Conservation (phyloP, 30 jellyfish, hydroid and myxozoan species). For the Turritopsis rubra region DNA sequence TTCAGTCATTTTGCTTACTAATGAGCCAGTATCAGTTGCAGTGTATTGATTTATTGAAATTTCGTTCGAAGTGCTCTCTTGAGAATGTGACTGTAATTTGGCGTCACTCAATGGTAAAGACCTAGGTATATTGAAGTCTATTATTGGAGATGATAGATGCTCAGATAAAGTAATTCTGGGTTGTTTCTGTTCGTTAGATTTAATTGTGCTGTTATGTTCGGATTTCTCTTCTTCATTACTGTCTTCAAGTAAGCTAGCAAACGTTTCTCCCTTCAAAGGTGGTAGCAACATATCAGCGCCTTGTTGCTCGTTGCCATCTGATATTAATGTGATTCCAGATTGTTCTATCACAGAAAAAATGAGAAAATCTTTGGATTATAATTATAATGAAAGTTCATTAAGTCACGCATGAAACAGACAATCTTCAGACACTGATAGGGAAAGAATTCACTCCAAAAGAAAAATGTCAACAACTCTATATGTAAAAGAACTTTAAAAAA, state of each 20-base stretch:
- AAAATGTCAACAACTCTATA: too few species aligned
- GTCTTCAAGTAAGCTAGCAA: constrained; percentile 1
- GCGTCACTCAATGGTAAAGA: neutral
- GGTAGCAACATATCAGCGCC: neutral
- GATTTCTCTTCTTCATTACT: constrained; percentile 9
- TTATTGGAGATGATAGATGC: neutral
- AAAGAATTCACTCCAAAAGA: too few species aligned
- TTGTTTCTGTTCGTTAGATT: neutral
- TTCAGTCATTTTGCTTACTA: neutral
- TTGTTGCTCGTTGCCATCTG: neutral
- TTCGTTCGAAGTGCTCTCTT: neutral
- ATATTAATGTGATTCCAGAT: neutral
- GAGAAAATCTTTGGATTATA: neutral
- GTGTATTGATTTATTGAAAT: neutral
- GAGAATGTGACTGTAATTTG: neutral
- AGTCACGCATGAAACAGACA: too few species aligned
- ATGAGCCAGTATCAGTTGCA: neutral
- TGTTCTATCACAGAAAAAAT: neutral
- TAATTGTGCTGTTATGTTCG: neutral
- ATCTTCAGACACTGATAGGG: too few species aligned
- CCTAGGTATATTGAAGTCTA: neutral
- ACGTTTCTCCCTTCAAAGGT: neutral
- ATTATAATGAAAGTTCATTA: too few species aligned
- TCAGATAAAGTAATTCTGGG: neutral
- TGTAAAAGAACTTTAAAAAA: too few species aligned